Percentiles rank a stretch among this genome's conserved stretches.
These are phyloP conservation scores for Paramisgurnus dabryanus DNA, from an alignment of 2,113 vertebrate genomes.

Conservation along the genomic window DNA sequence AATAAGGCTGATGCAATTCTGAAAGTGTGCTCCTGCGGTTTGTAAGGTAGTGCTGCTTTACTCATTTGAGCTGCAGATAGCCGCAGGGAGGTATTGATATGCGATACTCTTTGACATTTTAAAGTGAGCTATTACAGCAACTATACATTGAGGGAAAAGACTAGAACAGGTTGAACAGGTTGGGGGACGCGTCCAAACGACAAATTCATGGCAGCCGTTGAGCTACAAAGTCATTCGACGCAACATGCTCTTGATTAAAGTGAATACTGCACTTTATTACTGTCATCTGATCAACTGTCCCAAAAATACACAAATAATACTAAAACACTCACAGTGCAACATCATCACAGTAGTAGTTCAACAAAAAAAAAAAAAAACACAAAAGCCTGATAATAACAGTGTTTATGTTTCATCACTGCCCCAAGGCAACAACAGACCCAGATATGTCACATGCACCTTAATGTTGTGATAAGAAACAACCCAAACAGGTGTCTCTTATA, in stretches of 20 bases:
- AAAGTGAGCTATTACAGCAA: background rate
- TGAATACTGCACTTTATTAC: conserved; percentile 4
- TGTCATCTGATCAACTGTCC: background rate
- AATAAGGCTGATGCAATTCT: too few relatives aligned
- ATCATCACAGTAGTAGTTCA: background rate
- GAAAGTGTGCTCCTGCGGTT: too few relatives aligned
- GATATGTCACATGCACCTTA: background rate
- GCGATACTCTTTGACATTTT: background rate
- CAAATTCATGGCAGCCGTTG: background rate
- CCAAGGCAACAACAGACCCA: background rate
- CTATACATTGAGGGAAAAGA: background rate
- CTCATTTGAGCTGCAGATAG: too few relatives aligned
- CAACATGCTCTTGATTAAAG: background rate
- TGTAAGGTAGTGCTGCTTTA: too few relatives aligned
- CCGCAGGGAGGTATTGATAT: too few relatives aligned
- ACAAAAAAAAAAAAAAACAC: background rate
- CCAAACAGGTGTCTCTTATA: background rate
- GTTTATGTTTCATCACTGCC: background rate
- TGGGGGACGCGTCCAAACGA: background rate
- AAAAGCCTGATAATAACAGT: background rate
- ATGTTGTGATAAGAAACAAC: too few relatives aligned
- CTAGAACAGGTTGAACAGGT: background rate
- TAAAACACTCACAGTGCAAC: background rate
- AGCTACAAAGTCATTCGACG: background rate
- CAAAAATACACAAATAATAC: background rate